These are phyloP conservation scores for Drosophila lowei DNA, from an alignment of 1,140 invertebrate genomes.

Conservation along the genomic window DNA sequence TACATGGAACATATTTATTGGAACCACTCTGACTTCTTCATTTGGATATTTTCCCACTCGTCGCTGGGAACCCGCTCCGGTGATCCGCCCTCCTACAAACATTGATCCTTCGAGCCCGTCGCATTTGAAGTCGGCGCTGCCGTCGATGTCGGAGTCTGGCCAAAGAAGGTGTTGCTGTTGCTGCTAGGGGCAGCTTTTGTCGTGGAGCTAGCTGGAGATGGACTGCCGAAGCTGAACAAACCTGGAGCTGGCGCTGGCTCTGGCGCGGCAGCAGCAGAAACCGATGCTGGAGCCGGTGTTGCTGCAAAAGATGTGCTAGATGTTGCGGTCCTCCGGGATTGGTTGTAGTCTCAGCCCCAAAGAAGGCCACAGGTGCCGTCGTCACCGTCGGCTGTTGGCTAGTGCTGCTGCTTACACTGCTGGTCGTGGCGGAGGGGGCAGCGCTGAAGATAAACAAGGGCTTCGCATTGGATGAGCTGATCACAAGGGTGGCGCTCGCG, in stretches of 20 bases:
- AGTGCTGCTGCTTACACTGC: constrained; percentile 35
- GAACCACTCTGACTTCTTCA: too few relatives aligned
- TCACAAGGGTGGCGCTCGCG: constrained; percentile 1
- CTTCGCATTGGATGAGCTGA: constrained; percentile 3
- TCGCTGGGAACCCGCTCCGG: too few relatives aligned
- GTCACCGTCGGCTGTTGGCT: constrained; percentile 11
- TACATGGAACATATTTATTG: too few relatives aligned
- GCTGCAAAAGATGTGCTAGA: constrained; percentile 18
- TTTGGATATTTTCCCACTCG: too few relatives aligned
- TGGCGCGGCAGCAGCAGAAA: constrained; percentile 2
- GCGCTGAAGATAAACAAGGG: constrained; percentile 33
- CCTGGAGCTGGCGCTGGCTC: not conserved
- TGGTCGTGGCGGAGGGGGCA: not conserved
- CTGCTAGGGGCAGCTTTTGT: not conserved
- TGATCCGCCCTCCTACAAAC: too few relatives aligned
- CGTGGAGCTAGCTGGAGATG: not conserved
- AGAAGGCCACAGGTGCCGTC: constrained; percentile 4
- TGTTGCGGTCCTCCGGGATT: constrained; percentile 20
- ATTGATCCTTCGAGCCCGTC: too few relatives aligned
- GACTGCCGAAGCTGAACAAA: constrained; percentile 29
- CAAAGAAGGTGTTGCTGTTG: constrained; percentile 25
- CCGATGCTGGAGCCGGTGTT: constrained; percentile 13
- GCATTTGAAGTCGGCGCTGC: not conserved
- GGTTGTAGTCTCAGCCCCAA: constrained; percentile 4
- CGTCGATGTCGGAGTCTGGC: constrained; percentile 13